Evolutionary conservation across 2,797 vertebrate genomes (phyloP).

Genomic region (Balearica regulorum): DNA sequence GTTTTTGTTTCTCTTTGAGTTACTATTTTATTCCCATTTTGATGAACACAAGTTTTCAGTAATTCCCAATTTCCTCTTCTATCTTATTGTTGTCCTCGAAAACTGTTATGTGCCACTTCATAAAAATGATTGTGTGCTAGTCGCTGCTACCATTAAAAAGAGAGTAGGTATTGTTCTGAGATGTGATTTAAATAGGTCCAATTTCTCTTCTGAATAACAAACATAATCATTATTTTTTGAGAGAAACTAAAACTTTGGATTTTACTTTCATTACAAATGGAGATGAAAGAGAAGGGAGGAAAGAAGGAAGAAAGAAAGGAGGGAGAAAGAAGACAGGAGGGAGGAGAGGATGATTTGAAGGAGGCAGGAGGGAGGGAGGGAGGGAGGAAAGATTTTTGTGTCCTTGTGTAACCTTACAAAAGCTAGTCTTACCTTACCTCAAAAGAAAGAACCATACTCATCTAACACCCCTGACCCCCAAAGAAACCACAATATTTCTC

Average conservation of each 20-base stretch:
- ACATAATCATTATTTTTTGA: background rate
- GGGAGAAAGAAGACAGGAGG: background rate
- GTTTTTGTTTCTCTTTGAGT: too few relatives aligned
- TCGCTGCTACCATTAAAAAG: background rate
- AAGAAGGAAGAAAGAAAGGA: background rate
- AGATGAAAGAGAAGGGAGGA: background rate
- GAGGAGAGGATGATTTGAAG: too few relatives aligned
- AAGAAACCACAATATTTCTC: background rate
- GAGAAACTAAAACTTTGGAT: background rate
- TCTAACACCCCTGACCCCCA: background rate
- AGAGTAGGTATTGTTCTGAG: background rate
- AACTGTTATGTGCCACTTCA: background rate
- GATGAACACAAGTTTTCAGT: background rate
- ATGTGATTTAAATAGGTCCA: background rate
- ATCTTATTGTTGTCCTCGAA: background rate
- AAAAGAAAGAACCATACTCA: background rate
- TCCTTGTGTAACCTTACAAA: background rate
- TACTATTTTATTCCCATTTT: background rate
- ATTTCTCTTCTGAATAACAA: background rate
- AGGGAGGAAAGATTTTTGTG: fast-evolving
- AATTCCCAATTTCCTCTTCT: background rate
- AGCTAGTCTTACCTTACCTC: background rate
- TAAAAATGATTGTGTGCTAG: background rate
- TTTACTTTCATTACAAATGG: background rate
- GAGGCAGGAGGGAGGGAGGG: too few relatives aligned